Conservation (phyloP, 2,888 invertebrate species). For the Nebria salina region DNA sequence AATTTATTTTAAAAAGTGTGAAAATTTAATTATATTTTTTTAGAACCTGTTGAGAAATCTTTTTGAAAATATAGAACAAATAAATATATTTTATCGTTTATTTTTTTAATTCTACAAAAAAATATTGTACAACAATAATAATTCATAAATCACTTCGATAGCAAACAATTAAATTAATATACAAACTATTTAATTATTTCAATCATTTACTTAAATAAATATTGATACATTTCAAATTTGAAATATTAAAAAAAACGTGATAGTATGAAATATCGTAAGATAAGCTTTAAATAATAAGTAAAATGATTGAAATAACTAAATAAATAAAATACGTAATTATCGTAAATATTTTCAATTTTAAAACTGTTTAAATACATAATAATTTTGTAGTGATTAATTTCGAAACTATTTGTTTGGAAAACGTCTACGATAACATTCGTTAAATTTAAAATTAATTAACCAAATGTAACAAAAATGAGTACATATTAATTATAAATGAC, state of each 20-base stretch:
- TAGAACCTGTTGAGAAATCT: neutral
- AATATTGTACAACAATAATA: conserved; percentile 46
- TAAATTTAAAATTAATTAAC: neutral
- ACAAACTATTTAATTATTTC: conserved; percentile 17
- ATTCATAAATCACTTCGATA: conserved; percentile 42
- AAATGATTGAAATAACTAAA: no score
- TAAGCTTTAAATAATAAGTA: no score
- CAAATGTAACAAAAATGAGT: neutral
- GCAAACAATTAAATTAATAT: conserved; percentile 39
- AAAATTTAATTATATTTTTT: no score
- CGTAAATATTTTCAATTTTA: no score
- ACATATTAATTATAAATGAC: neutral
- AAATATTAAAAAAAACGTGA: no score
- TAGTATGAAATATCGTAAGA: no score
- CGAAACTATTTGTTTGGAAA: neutral
- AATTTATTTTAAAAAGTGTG: neutral
- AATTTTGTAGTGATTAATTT: neutral
- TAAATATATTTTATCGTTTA: conserved; percentile 25
- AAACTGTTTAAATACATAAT: neutral
- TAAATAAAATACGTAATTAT: no score
- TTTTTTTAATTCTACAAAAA: conserved; percentile 46
- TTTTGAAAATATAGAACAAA: conserved; percentile 3
- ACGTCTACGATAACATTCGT: neutral
- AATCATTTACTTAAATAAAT: conserved; percentile 22
- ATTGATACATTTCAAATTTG: no score